These are phyloP conservation scores for Chironomus tentans DNA, from an alignment of 2,888 invertebrate species.

Conservation along the genomic window DNA sequence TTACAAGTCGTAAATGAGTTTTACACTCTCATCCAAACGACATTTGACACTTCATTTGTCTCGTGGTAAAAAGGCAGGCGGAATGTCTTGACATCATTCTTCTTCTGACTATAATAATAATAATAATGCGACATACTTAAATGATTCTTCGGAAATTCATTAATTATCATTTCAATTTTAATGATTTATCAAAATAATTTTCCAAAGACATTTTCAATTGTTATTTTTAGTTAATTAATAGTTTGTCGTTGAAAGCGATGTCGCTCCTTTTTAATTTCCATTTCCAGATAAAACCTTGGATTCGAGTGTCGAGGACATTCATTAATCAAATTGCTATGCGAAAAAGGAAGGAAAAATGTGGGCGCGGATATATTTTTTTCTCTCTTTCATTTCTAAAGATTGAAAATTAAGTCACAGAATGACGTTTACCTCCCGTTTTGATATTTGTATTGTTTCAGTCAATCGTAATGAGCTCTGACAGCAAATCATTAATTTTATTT, in stretches of 20 bases:
- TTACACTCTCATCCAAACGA: conserved; percentile 1
- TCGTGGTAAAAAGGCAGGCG: background rate
- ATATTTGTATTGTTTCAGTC: background rate
- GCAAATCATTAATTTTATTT: background rate
- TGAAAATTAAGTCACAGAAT: too few species aligned
- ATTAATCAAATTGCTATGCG: background rate
- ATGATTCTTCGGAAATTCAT: conserved; percentile 3
- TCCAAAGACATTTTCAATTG: background rate
- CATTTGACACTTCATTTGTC: conserved; percentile 23
- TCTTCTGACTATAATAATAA: background rate
- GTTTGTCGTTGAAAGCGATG: background rate
- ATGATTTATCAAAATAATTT: conserved; percentile 14
- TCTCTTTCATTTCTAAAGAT: too few species aligned
- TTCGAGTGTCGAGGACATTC: background rate
- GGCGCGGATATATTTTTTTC: background rate
- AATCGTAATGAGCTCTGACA: background rate
- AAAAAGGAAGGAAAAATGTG: background rate
- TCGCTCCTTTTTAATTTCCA: background rate
- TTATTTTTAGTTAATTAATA: background rate
- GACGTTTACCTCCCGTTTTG: background rate
- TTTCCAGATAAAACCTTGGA: background rate
- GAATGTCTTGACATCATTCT: background rate
- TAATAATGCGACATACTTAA: background rate
- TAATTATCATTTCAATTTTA: conserved; percentile 13
- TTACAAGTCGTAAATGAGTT: background rate